Base-by-base conservation (phyloP, 2,797 vertebrate species). In the Thamnophis elegans region DNA sequence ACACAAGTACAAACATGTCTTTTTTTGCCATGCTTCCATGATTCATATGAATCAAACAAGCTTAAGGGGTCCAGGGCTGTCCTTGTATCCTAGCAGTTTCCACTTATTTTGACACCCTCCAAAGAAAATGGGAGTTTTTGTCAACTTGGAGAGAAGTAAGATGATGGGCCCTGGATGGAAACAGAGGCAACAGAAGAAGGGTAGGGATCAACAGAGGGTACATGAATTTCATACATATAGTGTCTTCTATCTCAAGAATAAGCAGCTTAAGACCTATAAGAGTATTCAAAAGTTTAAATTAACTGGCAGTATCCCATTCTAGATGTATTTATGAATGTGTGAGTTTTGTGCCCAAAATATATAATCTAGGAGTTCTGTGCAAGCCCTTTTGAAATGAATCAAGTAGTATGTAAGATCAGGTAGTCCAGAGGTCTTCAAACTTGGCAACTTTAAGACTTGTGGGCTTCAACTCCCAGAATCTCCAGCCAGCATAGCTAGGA, bases 261-360 rank as follows among this genome's bases (percentile, higher is more conserved):
- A 56, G 55, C 55, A 36, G 92, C 93, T 89, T 55, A 91, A 73
- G 68, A 8, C 28, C n/a, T 89, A 89, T 53, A 47, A 42, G 56
- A 91, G 53, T 92, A 53, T 58, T 93, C 90, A 90, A 65, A 89
- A 58, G 93, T 65, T 94, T 92, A 73, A 92, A 62, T 60, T 92
- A 88, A 85, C 53, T 47, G 53, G 65, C 58, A 13, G 93, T 85
- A 88, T 82, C 55, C 18, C 93, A 90, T 90, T 91, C n/a, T 36
- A 25, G 60, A 60, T 18, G 2, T 53, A n/a, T 88, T 89, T 53
- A 60, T 20, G 56, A 85, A 55, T 18, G 5, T 82, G 18, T 42
- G 55, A 14, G 94, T 20, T 88, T 59, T 59, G 5, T 88, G 78
- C 54, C 56, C 60, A 58, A 51, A 0, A 7, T 82, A 58, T 89